Conservation (phyloP, 1,140 invertebrate species). For the Drosophila lacteicornis region DNA sequence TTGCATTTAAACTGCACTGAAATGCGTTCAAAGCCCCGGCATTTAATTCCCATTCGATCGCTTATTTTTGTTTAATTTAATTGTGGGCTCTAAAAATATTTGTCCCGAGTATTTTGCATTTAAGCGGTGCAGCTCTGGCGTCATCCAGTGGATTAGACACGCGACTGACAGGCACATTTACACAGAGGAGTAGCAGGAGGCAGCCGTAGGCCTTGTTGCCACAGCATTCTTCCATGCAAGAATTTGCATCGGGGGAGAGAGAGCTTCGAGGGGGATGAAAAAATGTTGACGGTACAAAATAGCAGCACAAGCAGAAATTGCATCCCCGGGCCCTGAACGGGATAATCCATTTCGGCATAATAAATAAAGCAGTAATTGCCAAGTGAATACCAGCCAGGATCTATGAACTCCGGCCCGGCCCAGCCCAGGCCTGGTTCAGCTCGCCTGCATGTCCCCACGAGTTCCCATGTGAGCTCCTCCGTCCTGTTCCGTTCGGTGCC, state of each 20-base stretch:
- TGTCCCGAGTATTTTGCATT: conserved; percentile 14
- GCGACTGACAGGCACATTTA: conserved; percentile 2
- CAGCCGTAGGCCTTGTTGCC: conserved; percentile 31
- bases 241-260: conserved; percentile 20
- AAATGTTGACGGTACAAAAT: conserved; percentile 64
- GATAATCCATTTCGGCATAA: conserved; percentile 84
- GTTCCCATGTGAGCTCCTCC: conserved; percentile 32
- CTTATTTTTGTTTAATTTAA: conserved; percentile 36
- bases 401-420: conserved; percentile 45
- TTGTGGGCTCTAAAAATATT: conserved; percentile 9
- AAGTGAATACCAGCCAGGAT: conserved; percentile 67
- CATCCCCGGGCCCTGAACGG: conserved; percentile 62
- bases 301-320: conserved; percentile 70
- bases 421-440: conserved; percentile 1
- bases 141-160: conserved; percentile 23
- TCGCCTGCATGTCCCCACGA: conserved; percentile 12
- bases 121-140: conserved; percentile 13
- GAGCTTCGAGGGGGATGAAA: conserved; percentile 31
- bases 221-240: conserved; percentile 23
- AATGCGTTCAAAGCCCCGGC: conserved; percentile 7
- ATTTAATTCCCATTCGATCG: conserved; percentile 14
- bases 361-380: conserved; percentile 83
- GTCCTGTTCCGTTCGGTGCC: conserved; percentile 16
- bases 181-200: not conserved
- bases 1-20: conserved; percentile 40